Evolutionary conservation across 2,888 invertebrate genomes (phyloP).

Genomic region (Drosophila prostipennis): DNA sequence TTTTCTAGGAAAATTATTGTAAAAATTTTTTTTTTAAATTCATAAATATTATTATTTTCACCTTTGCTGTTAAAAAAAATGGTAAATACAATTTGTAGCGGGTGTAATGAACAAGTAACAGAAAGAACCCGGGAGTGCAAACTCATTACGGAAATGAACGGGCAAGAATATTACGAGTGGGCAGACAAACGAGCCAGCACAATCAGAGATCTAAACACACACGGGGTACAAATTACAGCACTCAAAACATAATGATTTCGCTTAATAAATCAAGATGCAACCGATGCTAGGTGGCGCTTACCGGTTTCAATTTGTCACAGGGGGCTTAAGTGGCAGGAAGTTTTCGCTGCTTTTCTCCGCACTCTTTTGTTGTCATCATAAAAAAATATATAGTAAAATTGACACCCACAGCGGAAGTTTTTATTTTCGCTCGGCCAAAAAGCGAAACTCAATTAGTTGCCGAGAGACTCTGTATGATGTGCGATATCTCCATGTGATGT

Average conservation of each 20-base stretch:
- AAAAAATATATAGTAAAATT: constrained; percentile 25
- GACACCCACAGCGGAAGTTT: constrained; percentile 57
- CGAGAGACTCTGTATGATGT: constrained; percentile 5
- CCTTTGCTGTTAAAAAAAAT: constrained; percentile 11
- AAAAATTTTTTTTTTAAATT: no score
- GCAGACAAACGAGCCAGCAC: constrained; percentile 13
- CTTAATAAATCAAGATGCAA: constrained; percentile 33
- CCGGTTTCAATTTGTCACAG: constrained; percentile 53
- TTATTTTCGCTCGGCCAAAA: constrained; percentile 13
- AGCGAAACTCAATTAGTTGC: constrained; percentile 55
- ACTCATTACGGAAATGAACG: constrained; percentile 52
- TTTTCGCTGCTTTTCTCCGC: constrained; percentile 10
- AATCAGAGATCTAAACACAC: constrained; percentile 10
- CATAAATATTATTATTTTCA: background rate
- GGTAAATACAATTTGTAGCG: constrained; percentile 35
- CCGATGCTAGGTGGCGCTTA: constrained; percentile 56
- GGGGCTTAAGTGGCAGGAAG: constrained; percentile 45
- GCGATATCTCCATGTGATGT: constrained; percentile 10
- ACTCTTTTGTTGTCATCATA: constrained; percentile 3
- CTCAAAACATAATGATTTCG: constrained; percentile 17
- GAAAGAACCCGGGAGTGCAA: constrained; percentile 15
- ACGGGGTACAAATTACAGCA: constrained; percentile 15
- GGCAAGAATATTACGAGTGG: constrained; percentile 36
- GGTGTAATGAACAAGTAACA: constrained; percentile 43
- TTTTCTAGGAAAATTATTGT: no score